Evolutionary conservation across 2,888 invertebrate species (phyloP), one percentile per base, ranked within the genome.

Genomic region (Smittia aterrima): DNA sequence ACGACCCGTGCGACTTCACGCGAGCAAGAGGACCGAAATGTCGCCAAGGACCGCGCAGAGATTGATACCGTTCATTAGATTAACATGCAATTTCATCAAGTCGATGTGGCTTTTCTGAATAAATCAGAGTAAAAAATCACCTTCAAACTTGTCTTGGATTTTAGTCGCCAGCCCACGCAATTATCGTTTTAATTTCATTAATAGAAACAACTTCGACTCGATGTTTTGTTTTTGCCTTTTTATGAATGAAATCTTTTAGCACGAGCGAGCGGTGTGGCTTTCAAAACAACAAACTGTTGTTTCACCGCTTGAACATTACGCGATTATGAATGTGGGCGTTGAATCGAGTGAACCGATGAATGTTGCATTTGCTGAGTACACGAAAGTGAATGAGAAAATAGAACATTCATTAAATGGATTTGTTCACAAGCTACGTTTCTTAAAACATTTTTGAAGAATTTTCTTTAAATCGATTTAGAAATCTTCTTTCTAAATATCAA

Each of bases 1-100:
- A 6, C 47, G 47, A 47, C 16, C 11, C 47, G 47, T 47, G 47
- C n/a, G n/a, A n/a, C n/a, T 32, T 9, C 47, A 11, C n/a, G 16
- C 16, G 47, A 47, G 47, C 16, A 58, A n/a, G 18, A 7, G 7
- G 18, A 18, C 22, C 18, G 58, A 58, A 18, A 9, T 9, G 1
- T 22, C 58, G 18, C 20, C 20, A 58, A 20, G 58, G 18, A 58
- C 58, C 20, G 20, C 1, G 3, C n/a, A n/a, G 6, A 58, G 58
- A 58, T 58, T 58, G 58, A 58, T 58, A 58, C 18, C 58, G 18
- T 22, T 58, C 58, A 58, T 58, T 58, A 58, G 11, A 58, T 18
- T 58, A 58, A 58, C 58, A 58, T 58, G 58, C 58, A 58, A 22
- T 58, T 58, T 58, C 58, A 58, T 20, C 58, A 58, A 58, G 58